phyloP scores from a whole-genome alignment of 2,797 vertebrate species.

The Xenopus petersii region DNA sequence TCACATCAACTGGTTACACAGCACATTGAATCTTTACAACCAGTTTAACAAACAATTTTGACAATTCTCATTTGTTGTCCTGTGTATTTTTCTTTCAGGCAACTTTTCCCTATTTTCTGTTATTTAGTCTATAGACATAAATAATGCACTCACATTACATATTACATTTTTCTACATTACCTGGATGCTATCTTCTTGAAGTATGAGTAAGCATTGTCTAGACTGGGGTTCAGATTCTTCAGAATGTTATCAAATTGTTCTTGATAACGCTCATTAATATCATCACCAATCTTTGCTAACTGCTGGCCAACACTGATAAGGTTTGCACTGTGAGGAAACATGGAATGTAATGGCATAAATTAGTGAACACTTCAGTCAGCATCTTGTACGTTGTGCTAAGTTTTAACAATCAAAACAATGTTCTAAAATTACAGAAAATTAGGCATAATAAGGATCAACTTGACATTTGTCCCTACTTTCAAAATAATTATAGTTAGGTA shows the following conservation, averaged over 20 bases:
- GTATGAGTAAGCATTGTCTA: slow-evolving; percentile 60
- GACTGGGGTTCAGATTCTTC: slow-evolving; percentile 61
- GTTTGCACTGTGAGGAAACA: slow-evolving; percentile 47
- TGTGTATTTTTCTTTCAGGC: background rate
- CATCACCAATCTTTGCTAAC: slow-evolving; percentile 70
- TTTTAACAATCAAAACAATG: no score
- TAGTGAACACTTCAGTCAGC: no score
- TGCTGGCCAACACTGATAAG: slow-evolving; percentile 63
- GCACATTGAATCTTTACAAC: no score
- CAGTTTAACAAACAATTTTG: no score
- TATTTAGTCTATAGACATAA: background rate
- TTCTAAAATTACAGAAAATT: no score
- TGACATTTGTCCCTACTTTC: no score
- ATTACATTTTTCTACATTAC: slow-evolving; percentile 54
- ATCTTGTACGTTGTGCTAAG: no score
- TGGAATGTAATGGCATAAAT: background rate
- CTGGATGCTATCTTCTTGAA: slow-evolving; percentile 72
- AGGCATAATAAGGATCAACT: no score
- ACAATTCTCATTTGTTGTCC: background rate
- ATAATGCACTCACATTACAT: background rate
- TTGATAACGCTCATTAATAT: slow-evolving; percentile 69
- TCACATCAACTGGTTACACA: no score
- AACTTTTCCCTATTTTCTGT: background rate
- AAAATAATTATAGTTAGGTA: no score
- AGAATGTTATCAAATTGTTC: slow-evolving; percentile 63